A percentile compares a stretch with the other conserved stretches of the same genome.
These are phyloP conservation scores for Latrodectus geometricus DNA, from an alignment of 1,140 invertebrate genomes.

Conservation along the genomic window DNA sequence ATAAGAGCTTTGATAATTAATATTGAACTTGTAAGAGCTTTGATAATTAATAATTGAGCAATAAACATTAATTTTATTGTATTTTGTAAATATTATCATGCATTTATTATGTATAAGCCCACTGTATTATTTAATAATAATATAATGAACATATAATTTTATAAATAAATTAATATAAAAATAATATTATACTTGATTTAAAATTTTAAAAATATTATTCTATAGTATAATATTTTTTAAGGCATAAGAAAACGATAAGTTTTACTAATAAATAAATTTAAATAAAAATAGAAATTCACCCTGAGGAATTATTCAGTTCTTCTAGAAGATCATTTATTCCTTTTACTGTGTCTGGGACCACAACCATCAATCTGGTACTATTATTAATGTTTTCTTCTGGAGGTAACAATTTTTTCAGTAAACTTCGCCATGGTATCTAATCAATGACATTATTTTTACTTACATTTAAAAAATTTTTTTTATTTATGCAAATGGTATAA, in stretches of 20 bases:
- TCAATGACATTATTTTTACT: background rate
- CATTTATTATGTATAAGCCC: too few relatives aligned
- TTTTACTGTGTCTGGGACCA: background rate
- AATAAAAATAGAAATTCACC: background rate
- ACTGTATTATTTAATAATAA: too few relatives aligned
- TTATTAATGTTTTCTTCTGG: background rate
- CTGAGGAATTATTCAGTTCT: background rate
- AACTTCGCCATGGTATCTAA: constrained; percentile 21
- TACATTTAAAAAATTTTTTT: background rate
- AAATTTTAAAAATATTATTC: too few relatives aligned
- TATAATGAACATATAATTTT: too few relatives aligned
- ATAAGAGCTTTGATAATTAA: too few relatives aligned
- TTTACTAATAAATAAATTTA: background rate
- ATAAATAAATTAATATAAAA: too few relatives aligned
- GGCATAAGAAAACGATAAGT: too few relatives aligned
- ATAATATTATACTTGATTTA: too few relatives aligned
- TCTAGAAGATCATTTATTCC: constrained; percentile 3
- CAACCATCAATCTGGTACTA: constrained; percentile 17
- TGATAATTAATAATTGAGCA: too few relatives aligned
- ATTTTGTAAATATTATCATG: too few relatives aligned
- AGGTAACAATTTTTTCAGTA: constrained; percentile 19
- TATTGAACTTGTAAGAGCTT: too few relatives aligned
- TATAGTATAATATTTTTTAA: background rate
- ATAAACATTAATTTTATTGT: too few relatives aligned
- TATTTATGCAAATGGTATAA: background rate